Percentiles rank a stretch among this genome's conserved stretches.
phyloP scores from a whole-genome alignment of 2,113 vertebrate species.

The Zosterops pallidus region DNA sequence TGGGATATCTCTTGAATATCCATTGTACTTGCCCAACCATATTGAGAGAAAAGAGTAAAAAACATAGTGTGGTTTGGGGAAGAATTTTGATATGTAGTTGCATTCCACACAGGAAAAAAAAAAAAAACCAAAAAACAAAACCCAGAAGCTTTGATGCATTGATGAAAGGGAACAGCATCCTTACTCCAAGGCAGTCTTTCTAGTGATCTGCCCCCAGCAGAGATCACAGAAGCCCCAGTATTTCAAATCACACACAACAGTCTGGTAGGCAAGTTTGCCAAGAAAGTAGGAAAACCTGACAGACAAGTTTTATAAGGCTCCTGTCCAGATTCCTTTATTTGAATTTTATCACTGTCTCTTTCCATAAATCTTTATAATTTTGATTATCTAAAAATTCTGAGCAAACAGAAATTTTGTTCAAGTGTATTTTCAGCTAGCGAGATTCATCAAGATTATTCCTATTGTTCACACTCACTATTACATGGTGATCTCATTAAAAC shows the following conservation, averaged over 20 bases:
- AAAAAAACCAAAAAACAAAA: background rate
- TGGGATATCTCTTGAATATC: background rate
- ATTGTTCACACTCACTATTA: background rate
- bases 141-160: background rate
- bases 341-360: background rate
- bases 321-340: background rate
- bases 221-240: constrained; percentile 10
- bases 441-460: background rate
- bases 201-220: background rate
- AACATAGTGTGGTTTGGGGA: background rate
- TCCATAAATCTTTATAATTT: background rate
- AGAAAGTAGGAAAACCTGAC: background rate
- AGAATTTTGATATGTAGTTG: background rate
- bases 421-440: background rate
- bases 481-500: background rate
- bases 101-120: background rate
- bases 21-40: background rate
- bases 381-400: background rate
- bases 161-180: constrained; percentile 6
- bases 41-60: background rate
- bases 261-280: background rate
- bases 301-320: background rate
- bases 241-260: background rate
- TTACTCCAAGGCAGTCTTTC: background rate
- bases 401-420: background rate